phyloP scores from a whole-genome alignment of 1,140 invertebrate genomes.

The Mycetomoellerius zeteki region DNA sequence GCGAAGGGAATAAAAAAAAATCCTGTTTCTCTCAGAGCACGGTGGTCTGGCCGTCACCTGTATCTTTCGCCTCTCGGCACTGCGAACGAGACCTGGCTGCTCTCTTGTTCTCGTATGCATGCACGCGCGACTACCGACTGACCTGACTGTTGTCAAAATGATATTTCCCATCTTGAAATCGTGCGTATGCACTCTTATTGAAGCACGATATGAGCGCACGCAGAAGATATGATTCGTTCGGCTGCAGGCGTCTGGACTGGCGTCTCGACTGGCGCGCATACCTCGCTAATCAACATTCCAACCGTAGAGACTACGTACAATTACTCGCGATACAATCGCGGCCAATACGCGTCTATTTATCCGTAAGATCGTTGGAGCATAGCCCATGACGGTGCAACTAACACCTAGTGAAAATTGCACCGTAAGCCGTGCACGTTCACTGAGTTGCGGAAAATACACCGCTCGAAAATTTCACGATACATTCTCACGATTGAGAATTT shows the following conservation, averaged over 20 bases:
- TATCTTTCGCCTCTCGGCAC: slow-evolving; percentile 58
- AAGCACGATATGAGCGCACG: slow-evolving; percentile 60
- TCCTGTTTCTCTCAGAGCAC: slow-evolving; percentile 68
- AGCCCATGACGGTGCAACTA: slow-evolving; percentile 1
- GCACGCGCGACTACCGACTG: slow-evolving; percentile 29
- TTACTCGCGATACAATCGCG: slow-evolving; percentile 81
- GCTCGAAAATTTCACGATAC: slow-evolving; percentile 26
- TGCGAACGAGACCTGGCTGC: neutral
- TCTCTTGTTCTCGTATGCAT: neutral
- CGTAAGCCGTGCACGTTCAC: neutral
- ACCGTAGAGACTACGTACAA: slow-evolving; percentile 79
- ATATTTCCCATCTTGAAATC: slow-evolving; percentile 56
- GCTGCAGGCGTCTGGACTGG: slow-evolving; percentile 53
- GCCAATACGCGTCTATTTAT: slow-evolving; percentile 77
- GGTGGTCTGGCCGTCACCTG: slow-evolving; percentile 77
- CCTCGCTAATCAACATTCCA: slow-evolving; percentile 83
- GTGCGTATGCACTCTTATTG: slow-evolving; percentile 66
- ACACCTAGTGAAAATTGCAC: slow-evolving; percentile 42
- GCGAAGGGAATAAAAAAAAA: slow-evolving; percentile 53
- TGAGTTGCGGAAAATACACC: neutral
- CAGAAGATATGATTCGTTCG: slow-evolving; percentile 74
- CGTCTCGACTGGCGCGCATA: slow-evolving; percentile 71
- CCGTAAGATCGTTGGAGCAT: slow-evolving; percentile 51
- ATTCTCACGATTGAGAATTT: slow-evolving; percentile 34
- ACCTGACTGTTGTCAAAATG: slow-evolving; percentile 45